These are phyloP conservation scores for Platyrinchus mystaceus DNA, from an alignment of 2,797 vertebrate species.

Conservation along the genomic window DNA sequence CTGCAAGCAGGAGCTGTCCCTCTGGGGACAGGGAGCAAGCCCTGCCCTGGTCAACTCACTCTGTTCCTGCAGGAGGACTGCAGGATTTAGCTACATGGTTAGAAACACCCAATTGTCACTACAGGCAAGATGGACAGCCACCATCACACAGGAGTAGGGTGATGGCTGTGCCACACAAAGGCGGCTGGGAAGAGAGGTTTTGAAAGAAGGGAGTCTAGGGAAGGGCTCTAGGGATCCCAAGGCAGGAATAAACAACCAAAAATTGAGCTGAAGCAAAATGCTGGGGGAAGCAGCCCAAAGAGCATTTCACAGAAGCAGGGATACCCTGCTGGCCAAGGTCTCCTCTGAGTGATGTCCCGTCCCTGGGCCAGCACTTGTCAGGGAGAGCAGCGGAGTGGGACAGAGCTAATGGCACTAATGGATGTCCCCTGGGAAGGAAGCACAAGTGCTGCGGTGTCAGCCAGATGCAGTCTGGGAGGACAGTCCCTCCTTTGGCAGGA, in stretches of 20 bases:
- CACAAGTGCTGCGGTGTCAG: background rate
- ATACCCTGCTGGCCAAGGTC: background rate
- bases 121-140: background rate
- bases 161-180: background rate
- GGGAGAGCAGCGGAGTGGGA: background rate
- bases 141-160: background rate
- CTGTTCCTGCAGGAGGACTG: background rate
- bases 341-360: background rate
- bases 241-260: background rate
- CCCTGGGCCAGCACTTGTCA: background rate
- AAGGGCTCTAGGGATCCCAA: background rate
- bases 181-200: background rate
- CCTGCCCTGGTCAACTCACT: background rate
- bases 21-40: background rate
- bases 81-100: background rate
- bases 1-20: background rate
- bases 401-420: background rate
- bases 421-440: background rate
- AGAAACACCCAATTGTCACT: background rate
- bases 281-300: background rate
- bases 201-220: background rate
- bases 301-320: background rate
- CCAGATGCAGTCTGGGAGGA: background rate
- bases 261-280: background rate
- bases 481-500: background rate